Conservation (phyloP, 2,888 invertebrate genomes). For the Agrochola litura region DNA sequence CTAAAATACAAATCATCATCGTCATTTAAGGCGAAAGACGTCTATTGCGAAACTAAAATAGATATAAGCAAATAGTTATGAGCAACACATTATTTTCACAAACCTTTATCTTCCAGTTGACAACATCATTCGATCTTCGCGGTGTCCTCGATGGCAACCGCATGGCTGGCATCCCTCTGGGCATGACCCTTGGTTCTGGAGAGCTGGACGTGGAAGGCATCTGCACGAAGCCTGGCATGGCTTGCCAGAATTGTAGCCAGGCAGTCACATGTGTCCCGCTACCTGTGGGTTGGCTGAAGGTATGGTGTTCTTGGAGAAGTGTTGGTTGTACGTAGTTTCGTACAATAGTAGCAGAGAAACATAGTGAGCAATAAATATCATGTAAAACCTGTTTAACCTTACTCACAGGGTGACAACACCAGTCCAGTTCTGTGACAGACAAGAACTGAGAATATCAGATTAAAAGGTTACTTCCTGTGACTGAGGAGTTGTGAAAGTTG, state of each 20-base stretch:
- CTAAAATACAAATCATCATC: background rate
- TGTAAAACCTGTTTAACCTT: background rate
- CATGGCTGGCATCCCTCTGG: constrained; percentile 85
- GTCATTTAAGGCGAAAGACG: background rate
- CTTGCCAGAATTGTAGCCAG: constrained; percentile 84
- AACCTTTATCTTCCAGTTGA: constrained; percentile 68
- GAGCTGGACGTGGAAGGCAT: constrained; percentile 86
- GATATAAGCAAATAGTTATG: background rate
- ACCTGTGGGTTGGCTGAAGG: constrained; percentile 86
- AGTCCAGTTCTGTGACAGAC: too few relatives aligned
- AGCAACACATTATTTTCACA: background rate
- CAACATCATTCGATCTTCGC: constrained; percentile 80
- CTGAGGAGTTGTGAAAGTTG: too few relatives aligned
- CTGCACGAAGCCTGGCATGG: constrained; percentile 78
- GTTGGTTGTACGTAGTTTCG: background rate
- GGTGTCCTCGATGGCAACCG: constrained; percentile 84
- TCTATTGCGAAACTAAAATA: background rate
- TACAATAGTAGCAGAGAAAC: too few relatives aligned
- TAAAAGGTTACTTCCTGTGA: too few relatives aligned
- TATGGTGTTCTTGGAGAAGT: constrained; percentile 50
- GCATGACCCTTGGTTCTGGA: constrained; percentile 80
- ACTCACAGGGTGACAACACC: background rate
- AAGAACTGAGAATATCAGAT: too few relatives aligned
- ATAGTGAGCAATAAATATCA: background rate
- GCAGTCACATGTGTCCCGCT: constrained; percentile 82